phyloP scores from a whole-genome alignment of 2,113 vertebrate species.

The Motacilla tschutschensis region DNA sequence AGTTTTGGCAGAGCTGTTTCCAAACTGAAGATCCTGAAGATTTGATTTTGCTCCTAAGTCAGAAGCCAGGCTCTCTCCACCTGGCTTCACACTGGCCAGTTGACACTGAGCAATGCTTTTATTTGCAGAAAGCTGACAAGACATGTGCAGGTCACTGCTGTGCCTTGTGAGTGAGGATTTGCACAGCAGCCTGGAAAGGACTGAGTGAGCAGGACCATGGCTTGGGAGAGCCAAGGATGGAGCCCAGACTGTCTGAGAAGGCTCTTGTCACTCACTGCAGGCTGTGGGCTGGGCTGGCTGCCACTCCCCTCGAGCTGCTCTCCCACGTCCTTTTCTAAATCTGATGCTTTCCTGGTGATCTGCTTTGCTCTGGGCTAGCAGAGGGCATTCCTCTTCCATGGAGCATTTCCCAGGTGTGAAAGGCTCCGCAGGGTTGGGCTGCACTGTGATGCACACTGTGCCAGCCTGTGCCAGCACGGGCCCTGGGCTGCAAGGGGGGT shows the following conservation, averaged over 20 bases:
- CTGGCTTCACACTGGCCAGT: background rate
- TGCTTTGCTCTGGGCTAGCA: background rate
- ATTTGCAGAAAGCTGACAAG: background rate
- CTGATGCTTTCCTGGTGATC: background rate
- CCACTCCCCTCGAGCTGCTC: background rate
- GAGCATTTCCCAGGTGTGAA: background rate
- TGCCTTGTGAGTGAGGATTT: background rate
- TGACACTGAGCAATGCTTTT: background rate
- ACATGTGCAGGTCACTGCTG: background rate
- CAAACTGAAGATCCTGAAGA: background rate
- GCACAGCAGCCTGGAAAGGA: background rate
- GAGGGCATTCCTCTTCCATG: background rate
- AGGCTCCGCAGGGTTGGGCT: rapidly evolving
- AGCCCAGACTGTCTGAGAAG: background rate
- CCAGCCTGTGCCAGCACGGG: background rate
- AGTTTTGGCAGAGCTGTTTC: background rate
- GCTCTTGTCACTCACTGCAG: background rate
- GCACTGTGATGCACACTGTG: rapidly evolving
- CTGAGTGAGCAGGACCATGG: background rate
- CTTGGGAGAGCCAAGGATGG: background rate
- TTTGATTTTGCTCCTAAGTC: background rate
- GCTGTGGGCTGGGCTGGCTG: background rate
- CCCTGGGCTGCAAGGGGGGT: background rate
- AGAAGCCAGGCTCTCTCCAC: background rate
- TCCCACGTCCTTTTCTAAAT: background rate